A percentile compares a stretch with the other conserved stretches of the same genome.
These are phyloP conservation scores for Pavo muticus DNA, from an alignment of 2,113 vertebrate species.

Conservation along the genomic window DNA sequence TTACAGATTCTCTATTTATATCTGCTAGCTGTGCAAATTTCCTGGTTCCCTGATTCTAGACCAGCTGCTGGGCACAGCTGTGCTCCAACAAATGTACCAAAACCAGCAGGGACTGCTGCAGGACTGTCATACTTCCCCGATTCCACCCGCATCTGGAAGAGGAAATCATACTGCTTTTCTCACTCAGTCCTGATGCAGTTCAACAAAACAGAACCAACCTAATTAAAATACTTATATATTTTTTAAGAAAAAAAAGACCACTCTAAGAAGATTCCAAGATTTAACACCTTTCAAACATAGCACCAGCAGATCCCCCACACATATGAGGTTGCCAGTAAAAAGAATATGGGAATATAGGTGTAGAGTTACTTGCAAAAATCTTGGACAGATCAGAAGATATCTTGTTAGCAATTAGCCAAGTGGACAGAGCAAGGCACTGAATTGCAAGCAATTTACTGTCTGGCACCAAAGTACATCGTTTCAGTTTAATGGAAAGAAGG, in stretches of 20 bases:
- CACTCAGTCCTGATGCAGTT: conserved; percentile 28
- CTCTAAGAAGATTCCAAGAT: not conserved
- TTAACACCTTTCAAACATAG: not conserved
- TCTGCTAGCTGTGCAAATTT: conserved; percentile 74
- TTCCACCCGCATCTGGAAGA: conserved; percentile 52
- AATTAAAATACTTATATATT: not conserved
- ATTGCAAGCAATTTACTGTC: not conserved
- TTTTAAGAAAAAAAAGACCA: not conserved
- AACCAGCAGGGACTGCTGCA: conserved; percentile 42
- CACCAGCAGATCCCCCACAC: not conserved
- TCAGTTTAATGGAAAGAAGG: not conserved
- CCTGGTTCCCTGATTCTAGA: conserved; percentile 68
- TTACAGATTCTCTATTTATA: conserved; percentile 69
- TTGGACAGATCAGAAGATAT: not conserved
- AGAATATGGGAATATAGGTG: not conserved
- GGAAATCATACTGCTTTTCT: conserved; percentile 45
- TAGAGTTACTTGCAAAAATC: not conserved
- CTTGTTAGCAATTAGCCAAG: not conserved
- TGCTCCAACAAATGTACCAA: conserved; percentile 65
- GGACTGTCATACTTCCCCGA: conserved; percentile 51
- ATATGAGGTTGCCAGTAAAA: not conserved
- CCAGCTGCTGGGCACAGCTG: conserved; percentile 80
- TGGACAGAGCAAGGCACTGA: not conserved
- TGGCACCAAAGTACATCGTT: not conserved
- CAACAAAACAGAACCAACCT: not conserved